Evolutionary conservation across 92 coral and sea anemone species (phyloP).

Genomic region (Paramuricea clavata): DNA sequence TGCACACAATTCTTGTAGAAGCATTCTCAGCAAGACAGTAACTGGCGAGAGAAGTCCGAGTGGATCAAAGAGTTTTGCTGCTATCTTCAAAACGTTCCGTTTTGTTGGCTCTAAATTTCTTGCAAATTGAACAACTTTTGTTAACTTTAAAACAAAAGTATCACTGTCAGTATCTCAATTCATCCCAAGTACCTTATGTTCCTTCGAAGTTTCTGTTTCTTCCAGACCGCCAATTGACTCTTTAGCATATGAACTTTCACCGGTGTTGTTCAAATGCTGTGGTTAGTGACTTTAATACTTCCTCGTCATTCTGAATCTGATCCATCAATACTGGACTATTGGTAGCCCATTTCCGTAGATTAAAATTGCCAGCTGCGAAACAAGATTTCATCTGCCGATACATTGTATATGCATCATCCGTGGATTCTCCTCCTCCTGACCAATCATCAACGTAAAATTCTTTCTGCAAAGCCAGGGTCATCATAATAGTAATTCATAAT

Average conservation of each 20-base stretch:
- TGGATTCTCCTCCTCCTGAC: constrained; percentile 62
- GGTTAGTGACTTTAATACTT: constrained; percentile 11
- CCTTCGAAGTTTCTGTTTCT: constrained; percentile 35
- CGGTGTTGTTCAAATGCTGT: no score
- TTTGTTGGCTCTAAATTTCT: constrained; percentile 51
- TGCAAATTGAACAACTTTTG: constrained; percentile 36
- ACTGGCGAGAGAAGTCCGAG: constrained; percentile 68
- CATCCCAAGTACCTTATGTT: no score
- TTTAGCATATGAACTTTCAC: constrained; percentile 53
- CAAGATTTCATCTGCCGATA: constrained; percentile 40
- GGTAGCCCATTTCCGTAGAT: constrained; percentile 74
- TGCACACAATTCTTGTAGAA: constrained; percentile 66
- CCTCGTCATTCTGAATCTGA: constrained; percentile 47
- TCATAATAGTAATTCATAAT: no score
- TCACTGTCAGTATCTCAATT: constrained; percentile 60
- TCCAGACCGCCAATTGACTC: constrained; percentile 61
- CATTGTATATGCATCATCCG: constrained; percentile 37
- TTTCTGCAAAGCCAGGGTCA: constrained; percentile 33
- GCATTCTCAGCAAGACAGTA: constrained; percentile 41
- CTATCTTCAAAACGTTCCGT: constrained; percentile 55
- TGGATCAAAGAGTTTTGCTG: constrained; percentile 72
- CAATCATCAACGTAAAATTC: constrained; percentile 73
- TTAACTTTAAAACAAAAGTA: constrained; percentile 41
- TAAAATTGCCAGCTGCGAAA: constrained; percentile 70
- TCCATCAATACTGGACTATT: constrained; percentile 50